phyloP scores from a whole-genome alignment of 2,888 invertebrate genomes.

The Melanchra persicariae region DNA sequence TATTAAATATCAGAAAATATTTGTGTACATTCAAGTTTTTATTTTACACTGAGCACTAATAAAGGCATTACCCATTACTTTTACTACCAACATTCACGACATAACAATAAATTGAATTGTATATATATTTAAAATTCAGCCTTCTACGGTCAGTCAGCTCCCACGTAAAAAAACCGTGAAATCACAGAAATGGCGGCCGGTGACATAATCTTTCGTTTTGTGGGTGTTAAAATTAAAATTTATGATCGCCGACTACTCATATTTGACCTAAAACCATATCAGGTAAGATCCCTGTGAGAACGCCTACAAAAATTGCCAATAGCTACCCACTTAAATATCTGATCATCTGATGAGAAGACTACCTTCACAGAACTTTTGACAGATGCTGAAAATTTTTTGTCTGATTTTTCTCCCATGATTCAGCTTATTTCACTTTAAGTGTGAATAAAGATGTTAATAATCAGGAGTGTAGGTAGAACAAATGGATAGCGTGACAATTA shows the following conservation, averaged over 20 bases:
- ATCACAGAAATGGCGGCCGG: constrained; percentile 55
- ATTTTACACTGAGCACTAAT: constrained; percentile 10
- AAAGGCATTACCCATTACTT: constrained; percentile 32
- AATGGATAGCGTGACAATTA: no score
- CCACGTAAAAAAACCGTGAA: constrained; percentile 57
- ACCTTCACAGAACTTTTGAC: constrained; percentile 5
- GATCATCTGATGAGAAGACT: constrained; percentile 14
- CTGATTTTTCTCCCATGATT: no score
- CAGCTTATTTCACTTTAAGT: no score
- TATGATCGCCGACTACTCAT: constrained; percentile 60
- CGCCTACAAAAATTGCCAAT: constrained; percentile 54
- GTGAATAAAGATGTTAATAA: no score
- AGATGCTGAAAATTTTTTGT: neutral
- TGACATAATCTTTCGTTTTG: constrained; percentile 66
- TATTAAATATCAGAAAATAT: neutral
- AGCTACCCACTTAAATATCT: constrained; percentile 48
- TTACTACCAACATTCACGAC: constrained; percentile 23
- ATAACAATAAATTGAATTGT: constrained; percentile 28
- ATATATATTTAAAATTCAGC: constrained; percentile 42
- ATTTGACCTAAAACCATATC: constrained; percentile 63
- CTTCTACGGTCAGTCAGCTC: constrained; percentile 48
- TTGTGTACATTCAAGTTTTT: neutral
- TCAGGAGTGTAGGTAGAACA: no score
- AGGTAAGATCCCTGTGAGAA: constrained; percentile 56
- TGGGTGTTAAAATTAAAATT: constrained; percentile 67